A percentile compares a stretch with the other conserved stretches of the same genome.
These are phyloP conservation scores for Champsocephalus gunnari DNA, from an alignment of 2,797 vertebrate genomes.

Conservation along the genomic window DNA sequence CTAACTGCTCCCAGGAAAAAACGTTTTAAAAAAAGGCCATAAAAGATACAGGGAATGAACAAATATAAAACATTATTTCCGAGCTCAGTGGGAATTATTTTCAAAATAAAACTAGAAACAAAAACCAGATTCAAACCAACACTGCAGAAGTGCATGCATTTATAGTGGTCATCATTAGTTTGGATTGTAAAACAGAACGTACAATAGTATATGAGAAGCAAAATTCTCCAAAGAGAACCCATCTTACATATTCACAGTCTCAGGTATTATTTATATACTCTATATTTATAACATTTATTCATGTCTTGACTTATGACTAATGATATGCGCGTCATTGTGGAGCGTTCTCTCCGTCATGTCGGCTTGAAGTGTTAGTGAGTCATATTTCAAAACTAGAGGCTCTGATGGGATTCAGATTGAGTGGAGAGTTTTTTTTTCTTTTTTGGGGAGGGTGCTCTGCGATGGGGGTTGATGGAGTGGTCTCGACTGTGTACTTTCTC, in stretches of 20 bases:
- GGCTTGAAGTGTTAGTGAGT: slow-evolving; percentile 68
- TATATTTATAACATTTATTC: slow-evolving; percentile 83
- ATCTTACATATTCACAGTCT: slow-evolving; percentile 87
- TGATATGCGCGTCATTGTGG: slow-evolving; percentile 74
- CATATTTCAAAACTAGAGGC: slow-evolving; percentile 80
- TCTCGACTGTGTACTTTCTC: slow-evolving; percentile 66
- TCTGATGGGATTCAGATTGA: slow-evolving; percentile 71
- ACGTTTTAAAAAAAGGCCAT: slow-evolving; percentile 22
- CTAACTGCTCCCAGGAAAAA: slow-evolving; percentile 67
- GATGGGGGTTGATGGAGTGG: slow-evolving; percentile 68
- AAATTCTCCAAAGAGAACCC: slow-evolving; percentile 78
- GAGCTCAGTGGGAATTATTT: slow-evolving; percentile 50
- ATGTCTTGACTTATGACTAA: slow-evolving; percentile 76
- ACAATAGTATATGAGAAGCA: slow-evolving; percentile 82
- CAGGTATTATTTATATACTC: slow-evolving; percentile 85
- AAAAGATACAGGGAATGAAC: slow-evolving; percentile 48
- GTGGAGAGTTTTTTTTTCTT: slow-evolving; percentile 45
- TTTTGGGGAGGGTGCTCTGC: slow-evolving; percentile 30
- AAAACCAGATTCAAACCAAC: slow-evolving; percentile 72
- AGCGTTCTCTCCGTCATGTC: slow-evolving; percentile 62
- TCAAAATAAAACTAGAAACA: slow-evolving; percentile 48
- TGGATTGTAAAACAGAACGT: slow-evolving; percentile 81
- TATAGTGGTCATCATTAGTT: slow-evolving; percentile 84
- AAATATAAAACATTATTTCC: slow-evolving; percentile 54
- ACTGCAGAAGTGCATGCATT: slow-evolving; percentile 86